Evolutionary conservation across 2,113 vertebrate species (phyloP).

Genomic region (Copsychus sechellarum): DNA sequence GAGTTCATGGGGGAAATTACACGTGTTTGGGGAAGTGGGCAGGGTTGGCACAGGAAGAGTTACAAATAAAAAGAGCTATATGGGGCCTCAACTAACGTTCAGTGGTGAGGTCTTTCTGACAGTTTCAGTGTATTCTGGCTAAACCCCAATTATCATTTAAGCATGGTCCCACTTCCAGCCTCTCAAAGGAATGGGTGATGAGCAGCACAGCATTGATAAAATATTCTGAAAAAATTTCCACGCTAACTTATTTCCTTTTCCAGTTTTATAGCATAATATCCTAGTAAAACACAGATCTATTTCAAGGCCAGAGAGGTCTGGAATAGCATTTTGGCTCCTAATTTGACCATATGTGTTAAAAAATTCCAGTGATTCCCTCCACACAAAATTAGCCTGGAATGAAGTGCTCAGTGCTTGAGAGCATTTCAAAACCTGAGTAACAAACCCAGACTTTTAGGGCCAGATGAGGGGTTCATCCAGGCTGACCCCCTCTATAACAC

Average conservation of each 20-base stretch:
- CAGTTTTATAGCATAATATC: not conserved
- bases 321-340: constrained; percentile 35
- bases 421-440: not conserved
- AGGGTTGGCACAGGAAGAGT: not conserved
- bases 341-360: constrained; percentile 20
- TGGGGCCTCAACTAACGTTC: not conserved
- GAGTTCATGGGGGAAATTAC: not conserved
- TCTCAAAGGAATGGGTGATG: not conserved
- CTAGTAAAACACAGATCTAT: constrained; percentile 12
- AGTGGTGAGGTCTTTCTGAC: not conserved
- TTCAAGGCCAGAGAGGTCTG: constrained; percentile 4
- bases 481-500: not conserved
- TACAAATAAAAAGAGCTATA: not conserved
- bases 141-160: not conserved
- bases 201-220: not conserved
- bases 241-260: constrained; percentile 1
- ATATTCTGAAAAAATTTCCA: not conserved
- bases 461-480: constrained; percentile 3
- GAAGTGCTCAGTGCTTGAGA: not conserved
- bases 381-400: constrained; percentile 6
- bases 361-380: not conserved
- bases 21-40: not conserved
- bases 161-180: not conserved
- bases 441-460: not conserved
- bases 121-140: not conserved